Base-by-base conservation (phyloP, 2,888 invertebrate species). In the Napeogenes sylphis region DNA sequence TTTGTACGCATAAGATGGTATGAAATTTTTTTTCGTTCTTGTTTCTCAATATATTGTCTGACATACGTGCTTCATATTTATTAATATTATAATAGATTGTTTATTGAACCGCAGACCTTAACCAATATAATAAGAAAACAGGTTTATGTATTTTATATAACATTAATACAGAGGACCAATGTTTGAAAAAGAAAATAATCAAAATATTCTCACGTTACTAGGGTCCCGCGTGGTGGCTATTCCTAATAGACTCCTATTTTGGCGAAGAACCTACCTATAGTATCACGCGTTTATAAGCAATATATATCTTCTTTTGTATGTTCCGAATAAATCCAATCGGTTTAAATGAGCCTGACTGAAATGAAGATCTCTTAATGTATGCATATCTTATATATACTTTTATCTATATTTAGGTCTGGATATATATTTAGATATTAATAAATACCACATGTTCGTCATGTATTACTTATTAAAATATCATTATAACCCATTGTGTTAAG, bases 41-140 rank as follows among this genome's bases (percentile, higher is more conserved):
- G 71, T 68, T 65, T 72, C 58, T 61, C 58, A 47, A 46, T 71
- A 70, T 61, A 74, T 65, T 75, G 72, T 79, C 75, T 77, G 78
- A 78, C 77, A 75, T 75, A 78, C 78, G 78, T 80, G 80, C 78
- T 77, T 81, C 81, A 80, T 83, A 83, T 83, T 82, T 82, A 87
- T 85, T 84, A 83, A 76, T 81, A 83, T 88, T 87, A 87, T 84
- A 84, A 79, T 79, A 77, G 80, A 83, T 86, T 89, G 85, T 83
- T 80, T 87, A 89, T 89, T 88, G 88, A 80, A 81, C 81, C 62
- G 56, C 58, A 73, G 80, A 80, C 73, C 77, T 79, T 75, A 77
- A 71, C 70, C 71, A 73, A 67, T 58, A 58, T 42, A 46, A 58
- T 30, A 53, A 42, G 46, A 51, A 62, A 2, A 55, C 45, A 54